Base-by-base conservation (phyloP, 2,888 invertebrate species). In the Drosophila parthenogenetica region DNA sequence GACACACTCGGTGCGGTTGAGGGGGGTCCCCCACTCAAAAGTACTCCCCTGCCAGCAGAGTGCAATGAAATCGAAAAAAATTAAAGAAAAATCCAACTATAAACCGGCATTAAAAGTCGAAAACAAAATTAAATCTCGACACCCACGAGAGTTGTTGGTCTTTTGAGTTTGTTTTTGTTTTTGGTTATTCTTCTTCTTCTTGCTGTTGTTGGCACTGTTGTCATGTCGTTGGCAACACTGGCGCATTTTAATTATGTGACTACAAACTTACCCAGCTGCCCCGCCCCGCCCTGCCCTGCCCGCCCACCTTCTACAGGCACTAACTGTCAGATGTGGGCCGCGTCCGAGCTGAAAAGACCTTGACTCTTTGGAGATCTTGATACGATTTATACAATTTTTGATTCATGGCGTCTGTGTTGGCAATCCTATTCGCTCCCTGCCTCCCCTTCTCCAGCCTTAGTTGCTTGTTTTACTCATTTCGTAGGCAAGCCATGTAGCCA, bases 341-440 rank as follows among this genome's bases (percentile, higher is more conserved):
- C 69, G 85, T 77, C 79, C 79, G 69, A 60, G 75, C 40, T 39
- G 66, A 29, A 25, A 54, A 85, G 85, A 87, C 85, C 85, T 87
- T 85, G 85, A 85, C 87, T 85, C 86, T 85, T 62, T 67, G 70
- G 71, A 73, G 78, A 74, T 82, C 79, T 79, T 69, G 81, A 86
- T 83, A 77, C 81, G 84, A 83, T 83, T 83, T 80, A 83, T 83
- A 86, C 77, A 81, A 83, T 74, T 81, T 86, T 86, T 83, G 83
- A 83, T 83, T 83, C 83, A 83, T 83, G 84, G 74, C 63, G 69
- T 76, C 73, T 70, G 63, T 64, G 45, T 49, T 5, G 22, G 11
- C 32, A 3, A 7, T 2, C 7, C 17, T 2, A n/a, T 11, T 8
- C 16, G 1, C 17, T 11, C 25, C n/a, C 45, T 25, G 0, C 25